Percentiles rank a stretch among this genome's conserved stretches.
Conservation (phyloP, 2,888 invertebrate genomes). For the Nipponacmea schrenckii region DNA sequence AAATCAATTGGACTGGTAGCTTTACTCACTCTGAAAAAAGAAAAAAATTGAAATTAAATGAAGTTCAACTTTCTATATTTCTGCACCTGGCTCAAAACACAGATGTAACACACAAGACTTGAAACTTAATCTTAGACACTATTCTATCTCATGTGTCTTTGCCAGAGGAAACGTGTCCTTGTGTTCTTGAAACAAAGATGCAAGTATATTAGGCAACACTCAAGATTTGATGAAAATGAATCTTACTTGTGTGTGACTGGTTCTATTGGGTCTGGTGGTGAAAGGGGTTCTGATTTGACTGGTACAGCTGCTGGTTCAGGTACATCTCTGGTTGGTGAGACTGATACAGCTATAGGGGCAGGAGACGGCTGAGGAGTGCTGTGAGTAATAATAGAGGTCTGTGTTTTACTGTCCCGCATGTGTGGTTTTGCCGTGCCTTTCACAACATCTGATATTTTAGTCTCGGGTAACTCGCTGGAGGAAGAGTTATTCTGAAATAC, state of each 20-base stretch:
- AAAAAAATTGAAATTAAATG: too few relatives aligned
- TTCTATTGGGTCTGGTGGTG: slow-evolving; percentile 27
- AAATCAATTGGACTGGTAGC: slow-evolving; percentile 6
- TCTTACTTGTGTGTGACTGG: slow-evolving; percentile 41
- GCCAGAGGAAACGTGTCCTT: too few relatives aligned
- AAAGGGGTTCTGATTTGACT: slow-evolving; percentile 23
- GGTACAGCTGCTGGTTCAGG: slow-evolving; percentile 26
- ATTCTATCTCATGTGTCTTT: too few relatives aligned
- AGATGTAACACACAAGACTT: too few relatives aligned
- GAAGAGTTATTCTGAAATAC: slow-evolving; percentile 53
- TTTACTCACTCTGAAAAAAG: neutral
- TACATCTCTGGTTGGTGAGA: slow-evolving; percentile 14
- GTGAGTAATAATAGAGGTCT: slow-evolving; percentile 27
- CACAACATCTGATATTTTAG: slow-evolving; percentile 81
- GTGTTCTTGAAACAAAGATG: too few relatives aligned
- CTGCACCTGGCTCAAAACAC: too few relatives aligned
- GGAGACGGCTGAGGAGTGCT: slow-evolving; percentile 17
- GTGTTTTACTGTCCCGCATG: slow-evolving; percentile 52
- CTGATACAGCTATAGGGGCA: slow-evolving; percentile 26
- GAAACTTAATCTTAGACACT: too few relatives aligned
- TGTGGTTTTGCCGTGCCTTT: slow-evolving; percentile 77
- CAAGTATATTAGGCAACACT: too few relatives aligned
- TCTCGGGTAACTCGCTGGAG: slow-evolving; percentile 60
- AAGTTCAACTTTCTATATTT: too few relatives aligned
- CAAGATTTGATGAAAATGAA: neutral